Base-by-base conservation (phyloP, 2,113 vertebrate genomes). In the Strix aluco region DNA sequence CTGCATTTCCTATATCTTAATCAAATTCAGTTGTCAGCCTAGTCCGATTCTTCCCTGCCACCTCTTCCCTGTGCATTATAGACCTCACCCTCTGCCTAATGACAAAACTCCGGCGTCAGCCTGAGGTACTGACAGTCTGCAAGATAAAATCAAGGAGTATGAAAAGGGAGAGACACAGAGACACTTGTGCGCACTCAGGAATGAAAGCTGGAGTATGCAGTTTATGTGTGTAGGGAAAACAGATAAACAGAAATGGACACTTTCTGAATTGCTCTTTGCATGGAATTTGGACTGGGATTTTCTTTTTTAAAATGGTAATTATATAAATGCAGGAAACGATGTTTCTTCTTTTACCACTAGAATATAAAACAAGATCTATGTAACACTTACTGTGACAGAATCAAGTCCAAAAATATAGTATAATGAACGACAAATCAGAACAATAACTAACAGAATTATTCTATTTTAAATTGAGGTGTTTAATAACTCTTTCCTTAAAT, bases 341-440 rank as follows among this genome's bases (percentile, higher is more conserved):
- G 19, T 16, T 86, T 46, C 69, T 17, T 47, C 47, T 23, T 46
- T 6, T 7, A 19, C 27, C 38, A 26, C 15, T 13, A 36, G 47
- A 40, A 74, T 18, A 66, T 0, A 34, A 88, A 78, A 9, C 42
- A 77, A 16, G 52, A n/a, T 30, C 58, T 54, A 1, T 10, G 18
- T 42, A 80, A 62, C 92, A 21, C 62, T 62, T 10, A 32, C 57
- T 27, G 15, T 25, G 26, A 6, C 36, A 84, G 20, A 86, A 79
- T 15, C 5, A 14, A 88, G 1, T 30, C 66, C 19, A 36, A 13
- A 86, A 73, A 29, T 14, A 46, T 18, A 36, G 5, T 6, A 12
- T 4, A 40, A 46, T 0, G 2, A 49, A 74, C 88, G 22, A 20
- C 7, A 57, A 59, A 55, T 15, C 8, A 10, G 0, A 21, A 10